A percentile compares a stretch with the other conserved stretches of the same genome.
These are phyloP conservation scores for Melopsittacus undulatus DNA, from an alignment of 2,797 vertebrate genomes.

Conservation along the genomic window DNA sequence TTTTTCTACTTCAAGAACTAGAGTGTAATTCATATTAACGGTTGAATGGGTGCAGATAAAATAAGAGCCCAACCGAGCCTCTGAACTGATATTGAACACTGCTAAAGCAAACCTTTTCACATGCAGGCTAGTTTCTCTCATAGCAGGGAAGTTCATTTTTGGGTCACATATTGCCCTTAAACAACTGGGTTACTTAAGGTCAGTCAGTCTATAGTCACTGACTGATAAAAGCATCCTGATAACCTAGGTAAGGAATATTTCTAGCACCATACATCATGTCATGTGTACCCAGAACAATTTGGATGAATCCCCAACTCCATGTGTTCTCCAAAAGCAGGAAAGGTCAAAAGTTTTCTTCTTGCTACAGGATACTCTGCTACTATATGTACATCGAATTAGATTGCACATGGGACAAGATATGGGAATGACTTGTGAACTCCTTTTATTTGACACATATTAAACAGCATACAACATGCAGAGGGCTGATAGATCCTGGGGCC, in stretches of 20 bases:
- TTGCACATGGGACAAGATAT: background rate
- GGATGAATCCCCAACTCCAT: constrained; percentile 28
- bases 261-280: constrained; percentile 39
- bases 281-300: constrained; percentile 15
- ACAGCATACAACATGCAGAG: background rate
- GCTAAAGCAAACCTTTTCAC: constrained; percentile 33
- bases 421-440: background rate
- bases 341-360: constrained; percentile 67
- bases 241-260: background rate
- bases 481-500: constrained; percentile 16
- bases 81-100: constrained; percentile 15
- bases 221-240: constrained; percentile 51
- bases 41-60: constrained; percentile 19
- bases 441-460: constrained; percentile 23
- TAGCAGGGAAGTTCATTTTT: constrained; percentile 54
- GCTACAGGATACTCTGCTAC: constrained; percentile 51
- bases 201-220: constrained; percentile 26
- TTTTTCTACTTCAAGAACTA: constrained; percentile 9
- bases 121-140: constrained; percentile 25
- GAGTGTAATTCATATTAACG: background rate
- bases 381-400: constrained; percentile 3
- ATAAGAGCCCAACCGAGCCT: background rate
- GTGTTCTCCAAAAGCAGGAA: constrained; percentile 36
- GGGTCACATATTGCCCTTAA: constrained; percentile 56
- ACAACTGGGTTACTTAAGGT: constrained; percentile 63